Evolutionary conservation across 2,888 invertebrate genomes (phyloP).

Genomic region (Drosophila maculinotata): DNA sequence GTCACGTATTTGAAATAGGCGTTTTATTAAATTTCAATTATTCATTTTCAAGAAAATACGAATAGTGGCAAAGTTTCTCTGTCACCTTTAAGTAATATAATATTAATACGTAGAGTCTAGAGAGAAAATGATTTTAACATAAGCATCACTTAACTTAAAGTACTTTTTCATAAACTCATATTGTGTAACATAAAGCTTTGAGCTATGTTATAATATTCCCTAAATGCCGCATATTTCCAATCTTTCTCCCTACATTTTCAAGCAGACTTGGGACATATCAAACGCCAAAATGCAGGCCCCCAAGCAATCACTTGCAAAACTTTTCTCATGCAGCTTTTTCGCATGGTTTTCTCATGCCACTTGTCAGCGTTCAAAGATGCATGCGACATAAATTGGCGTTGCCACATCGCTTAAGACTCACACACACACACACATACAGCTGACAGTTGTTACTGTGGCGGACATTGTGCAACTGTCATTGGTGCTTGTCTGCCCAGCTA

Average conservation of each 20-base stretch:
- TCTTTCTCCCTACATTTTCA: constrained; percentile 1
- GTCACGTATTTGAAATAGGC: too few species aligned
- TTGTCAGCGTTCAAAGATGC: constrained; percentile 59
- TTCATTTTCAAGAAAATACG: too few species aligned
- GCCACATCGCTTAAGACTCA: constrained; percentile 50
- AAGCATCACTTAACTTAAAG: too few species aligned
- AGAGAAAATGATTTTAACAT: too few species aligned
- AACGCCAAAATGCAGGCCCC: constrained; percentile 39
- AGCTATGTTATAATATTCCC: too few species aligned
- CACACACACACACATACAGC: constrained; percentile 1
- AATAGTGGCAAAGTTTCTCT: too few species aligned
- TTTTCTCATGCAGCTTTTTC: constrained; percentile 40
- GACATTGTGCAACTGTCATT: constrained; percentile 76
- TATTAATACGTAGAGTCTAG: too few species aligned
- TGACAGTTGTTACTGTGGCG: constrained; percentile 44
- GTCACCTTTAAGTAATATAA: too few species aligned
- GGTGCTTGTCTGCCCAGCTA: constrained; percentile 63
- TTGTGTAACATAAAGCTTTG: not conserved
- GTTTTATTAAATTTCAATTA: too few species aligned
- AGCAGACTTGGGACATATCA: constrained; percentile 26
- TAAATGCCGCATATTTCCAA: too few species aligned
- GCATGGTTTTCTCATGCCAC: constrained; percentile 44
- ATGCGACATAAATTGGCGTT: constrained; percentile 72
- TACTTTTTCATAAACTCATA: too few species aligned
- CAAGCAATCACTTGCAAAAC: constrained; percentile 49